phyloP scores from a whole-genome alignment of 37 sponge, comb jelly and placozoan genomes.

The Hexactinellida sp. region DNA sequence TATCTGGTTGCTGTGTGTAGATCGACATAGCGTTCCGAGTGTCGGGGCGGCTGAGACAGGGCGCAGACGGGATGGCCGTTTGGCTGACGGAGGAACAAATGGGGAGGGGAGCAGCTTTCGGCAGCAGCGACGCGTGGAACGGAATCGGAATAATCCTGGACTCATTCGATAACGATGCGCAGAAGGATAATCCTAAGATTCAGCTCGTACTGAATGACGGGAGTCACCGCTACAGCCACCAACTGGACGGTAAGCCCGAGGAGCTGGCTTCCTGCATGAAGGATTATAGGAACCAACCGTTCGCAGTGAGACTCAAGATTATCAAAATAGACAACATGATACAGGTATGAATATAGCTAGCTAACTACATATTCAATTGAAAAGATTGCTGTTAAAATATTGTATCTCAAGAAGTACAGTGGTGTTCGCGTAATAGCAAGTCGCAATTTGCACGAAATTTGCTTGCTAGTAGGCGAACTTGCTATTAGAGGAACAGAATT shows the following conservation, averaged over 20 bases:
- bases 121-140: constrained; percentile 46
- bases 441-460: no score
- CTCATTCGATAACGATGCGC: constrained; percentile 83
- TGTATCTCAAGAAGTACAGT: background rate
- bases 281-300: constrained; percentile 63
- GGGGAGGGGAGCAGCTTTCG: constrained; percentile 40
- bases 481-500: no score
- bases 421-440: no score
- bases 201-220: constrained; percentile 55
- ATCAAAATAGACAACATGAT: constrained; percentile 32
- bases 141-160: constrained; percentile 74
- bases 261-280: constrained; percentile 44
- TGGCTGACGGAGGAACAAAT: constrained; percentile 45
- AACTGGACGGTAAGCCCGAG: constrained; percentile 51
- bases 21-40: constrained; percentile 37
- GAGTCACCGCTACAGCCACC: constrained; percentile 33
- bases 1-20: no score
- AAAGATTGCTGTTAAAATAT: no score
- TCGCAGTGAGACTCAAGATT: constrained; percentile 48
- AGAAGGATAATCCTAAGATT: constrained; percentile 67
- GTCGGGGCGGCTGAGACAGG: constrained; percentile 50
- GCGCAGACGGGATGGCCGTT: constrained; percentile 88
- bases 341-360: constrained; percentile 39
- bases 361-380: background rate
- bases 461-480: no score